Conservation (phyloP, 2,888 invertebrate genomes). For the Hyles lineata region DNA sequence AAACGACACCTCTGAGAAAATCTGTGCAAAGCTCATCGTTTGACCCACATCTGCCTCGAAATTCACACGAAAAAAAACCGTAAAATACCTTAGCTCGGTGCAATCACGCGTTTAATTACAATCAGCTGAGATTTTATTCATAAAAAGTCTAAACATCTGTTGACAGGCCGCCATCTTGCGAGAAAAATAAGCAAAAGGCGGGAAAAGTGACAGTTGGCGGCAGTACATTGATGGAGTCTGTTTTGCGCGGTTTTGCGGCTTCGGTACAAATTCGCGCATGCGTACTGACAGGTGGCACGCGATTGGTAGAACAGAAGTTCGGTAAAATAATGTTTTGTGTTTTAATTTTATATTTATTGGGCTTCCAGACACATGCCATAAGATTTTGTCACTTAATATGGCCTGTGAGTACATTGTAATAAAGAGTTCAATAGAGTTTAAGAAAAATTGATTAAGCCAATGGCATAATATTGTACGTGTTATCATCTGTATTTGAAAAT, state of each 20-base stretch:
- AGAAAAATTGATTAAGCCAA: too few species aligned
- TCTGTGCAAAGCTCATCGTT: not conserved
- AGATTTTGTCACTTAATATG: too few species aligned
- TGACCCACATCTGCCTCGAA: conserved; percentile 67
- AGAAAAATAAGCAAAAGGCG: conserved; percentile 59
- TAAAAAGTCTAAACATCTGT: conserved; percentile 66
- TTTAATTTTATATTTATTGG: not conserved
- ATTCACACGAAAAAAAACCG: conserved; percentile 64
- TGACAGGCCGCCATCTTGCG: conserved; percentile 45
- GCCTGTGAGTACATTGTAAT: too few species aligned
- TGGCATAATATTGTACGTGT: too few species aligned
- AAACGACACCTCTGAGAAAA: not conserved
- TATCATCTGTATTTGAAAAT: too few species aligned
- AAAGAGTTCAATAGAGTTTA: too few species aligned
- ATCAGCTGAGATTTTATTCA: conserved; percentile 47
- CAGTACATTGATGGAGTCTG: conserved; percentile 61
- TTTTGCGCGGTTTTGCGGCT: conserved; percentile 58
- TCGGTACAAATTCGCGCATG: conserved; percentile 63
- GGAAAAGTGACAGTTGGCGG: conserved; percentile 73
- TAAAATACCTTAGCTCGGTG: conserved; percentile 47
- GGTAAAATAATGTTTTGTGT: not conserved
- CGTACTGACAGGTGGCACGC: conserved; percentile 58
- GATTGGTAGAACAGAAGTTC: conserved; percentile 45
- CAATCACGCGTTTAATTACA: conserved; percentile 64
- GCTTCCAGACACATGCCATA: not conserved